Evolutionary conservation across 2,113 vertebrate genomes (phyloP), one percentile per base, ranked within the genome.

Genomic region (Sinocyclocheilus rhinocerous): DNA sequence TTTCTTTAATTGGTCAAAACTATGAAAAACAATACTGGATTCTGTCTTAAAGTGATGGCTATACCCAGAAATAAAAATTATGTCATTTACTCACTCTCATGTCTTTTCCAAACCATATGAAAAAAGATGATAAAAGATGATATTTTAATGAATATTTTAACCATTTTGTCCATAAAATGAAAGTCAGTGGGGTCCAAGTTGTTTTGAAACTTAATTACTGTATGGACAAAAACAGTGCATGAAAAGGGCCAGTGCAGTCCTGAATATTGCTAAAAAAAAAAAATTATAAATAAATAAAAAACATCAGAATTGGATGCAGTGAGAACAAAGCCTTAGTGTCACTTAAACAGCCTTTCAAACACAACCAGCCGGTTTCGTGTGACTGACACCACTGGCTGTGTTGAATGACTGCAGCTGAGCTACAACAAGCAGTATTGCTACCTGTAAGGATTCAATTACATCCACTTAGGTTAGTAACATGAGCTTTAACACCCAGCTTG

Each of bases 301-400:
- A 3, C 36, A 11, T 24, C 2, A 4, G 11, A 76, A 15, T 48
- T 48, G 72, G 12, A 13, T 13, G 0, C 6, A 48, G 6, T 76
- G n/a, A 26, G 72, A 76, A 15, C 72, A 76, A 76, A 48, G 72
- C 72, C 72, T 76, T 20, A 29, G 48, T 2, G 42, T 50, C 57
- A 48, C 42, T 48, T 67, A 81, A 81, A 81, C 79, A 67, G 79
- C n/a, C 39, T 67, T 81, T 48, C 15, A 67, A 67, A 48, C 79
- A 65, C 79, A 67, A 48, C 22, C 59, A 42, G 13, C 57, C 9
- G n/a, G 36, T 29, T 7, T 65, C n/a, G 12, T 63, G 24, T 45
- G 39, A 65, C 61, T 65, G 79, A 48, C 61, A 81, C 79, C 36
- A 39, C 61, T 45, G 42, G 39, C 55, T 81, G 78, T 63, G 36